A percentile compares a stretch with the other conserved stretches of the same genome.
Evolutionary conservation across 64 coral and sea anemone species (phyloP).

Genomic region (Catalaphyllia jardinei): DNA sequence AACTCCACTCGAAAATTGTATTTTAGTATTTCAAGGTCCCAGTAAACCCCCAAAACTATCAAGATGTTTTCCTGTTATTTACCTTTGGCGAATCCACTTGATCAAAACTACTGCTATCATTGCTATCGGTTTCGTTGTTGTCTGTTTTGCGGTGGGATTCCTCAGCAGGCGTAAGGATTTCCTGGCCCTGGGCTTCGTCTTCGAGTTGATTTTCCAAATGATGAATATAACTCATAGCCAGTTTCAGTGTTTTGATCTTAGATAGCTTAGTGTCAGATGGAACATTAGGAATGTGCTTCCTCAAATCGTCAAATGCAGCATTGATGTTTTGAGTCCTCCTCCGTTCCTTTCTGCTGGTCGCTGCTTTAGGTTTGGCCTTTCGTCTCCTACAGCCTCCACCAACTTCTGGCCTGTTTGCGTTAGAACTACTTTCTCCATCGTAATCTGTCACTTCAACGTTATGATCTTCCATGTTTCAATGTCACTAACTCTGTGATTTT

Average conservation of each 20-base stretch:
- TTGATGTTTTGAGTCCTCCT: constrained; percentile 91
- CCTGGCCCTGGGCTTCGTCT: constrained; percentile 45
- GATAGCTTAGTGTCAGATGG: constrained; percentile 96
- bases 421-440: constrained; percentile 35
- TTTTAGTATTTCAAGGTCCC: constrained; percentile 8
- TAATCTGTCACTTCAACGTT: neutral
- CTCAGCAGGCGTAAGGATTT: constrained; percentile 25
- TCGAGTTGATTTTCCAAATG: constrained; percentile 82
- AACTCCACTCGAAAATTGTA: constrained; percentile 33
- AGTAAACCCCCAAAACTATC: constrained; percentile 5
- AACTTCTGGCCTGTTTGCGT: neutral
- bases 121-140: neutral
- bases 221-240: constrained; percentile 98
- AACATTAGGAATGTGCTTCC: constrained; percentile 94
- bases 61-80: constrained; percentile 22
- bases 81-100: constrained; percentile 30
- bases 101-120: neutral
- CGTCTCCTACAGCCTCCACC: constrained; percentile 51
- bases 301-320: constrained; percentile 91
- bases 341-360: constrained; percentile 89
- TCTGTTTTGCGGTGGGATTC: neutral
- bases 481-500: neutral
- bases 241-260: constrained; percentile 96
- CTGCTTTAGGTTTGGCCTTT: constrained; percentile 70
- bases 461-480: constrained; percentile 26